Evolutionary conservation across 2,797 vertebrate genomes (phyloP), one percentile per base, ranked within the genome.

Genomic region (Pachyuromys duprasi): DNA sequence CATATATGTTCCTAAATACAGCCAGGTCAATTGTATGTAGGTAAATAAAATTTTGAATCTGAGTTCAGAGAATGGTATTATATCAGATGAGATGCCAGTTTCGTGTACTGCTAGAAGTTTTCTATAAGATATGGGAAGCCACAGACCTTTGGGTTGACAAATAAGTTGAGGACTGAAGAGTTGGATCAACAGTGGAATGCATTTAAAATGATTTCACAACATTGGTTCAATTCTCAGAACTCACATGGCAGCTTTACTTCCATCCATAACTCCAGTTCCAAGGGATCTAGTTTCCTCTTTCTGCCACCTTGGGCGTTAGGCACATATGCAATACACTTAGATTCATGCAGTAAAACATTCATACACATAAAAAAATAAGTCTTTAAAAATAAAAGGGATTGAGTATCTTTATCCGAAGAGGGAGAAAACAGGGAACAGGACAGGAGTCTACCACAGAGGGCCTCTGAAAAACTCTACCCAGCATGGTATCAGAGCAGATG

Each of bases 1-100:
- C 42, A 67, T 31, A 65, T 22, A n/a, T 67, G 24, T 84, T n/a
- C 9, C 18, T 67, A 84, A 84, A 49, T 84, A 67, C 49, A 65
- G 9, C 49, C 49, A 49, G 11, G 9, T 22, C 81, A 45, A 42
- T 83, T 83, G 15, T 49, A 45, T 12, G 5, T 31, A 49, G 33
- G 5, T 83, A 45, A 83, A 95, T 96, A 81, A 39, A 91, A 84
- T 89, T 94, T 90, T 86, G 93, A 26, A 91, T 96, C 60, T 78
- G 93, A 89, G 55, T 95, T 97, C 69, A 91, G 36, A 90, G 53
- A 82, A 65, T 17, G 33, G 65, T 31, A 45, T 5, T 53, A 60
- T 70, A 62, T 45, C 53, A 86, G 75, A 8, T 26, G 83, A 92
- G 18, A 93, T 63, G 45, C 5, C 15, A 53, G 5, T 62, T 95